Evolutionary conservation across 2,797 vertebrate genomes (phyloP), one percentile per base, ranked within the genome.

Genomic region (Catostomus latipinnis): DNA sequence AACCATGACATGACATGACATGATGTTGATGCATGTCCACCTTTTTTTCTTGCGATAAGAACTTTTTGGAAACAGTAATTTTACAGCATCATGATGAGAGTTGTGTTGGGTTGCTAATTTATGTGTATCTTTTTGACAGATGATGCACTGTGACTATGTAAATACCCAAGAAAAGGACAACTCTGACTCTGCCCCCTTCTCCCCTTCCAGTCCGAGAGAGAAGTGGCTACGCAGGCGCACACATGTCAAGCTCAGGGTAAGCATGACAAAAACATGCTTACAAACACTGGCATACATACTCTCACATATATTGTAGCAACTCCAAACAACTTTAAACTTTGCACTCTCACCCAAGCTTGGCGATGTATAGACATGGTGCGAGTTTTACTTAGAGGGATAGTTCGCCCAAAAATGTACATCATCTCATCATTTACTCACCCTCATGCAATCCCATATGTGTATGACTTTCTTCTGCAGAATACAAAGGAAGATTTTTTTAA

Each of bases 141-240:
- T 99, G 77, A 98, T 99, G 96, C 92, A 94, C 46, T 97, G 95
- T 2, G 97, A 98, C 89, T 96, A 91, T 1, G 85, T 94, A 82
- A 93, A 93, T 67, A 81, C 95, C 81, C 95, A 96, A 92, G 96
- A 98, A 89, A 92, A 87, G 0, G 89, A 95, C 76, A 92, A 88
- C 74, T 80, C 93, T 86, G 96, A 97, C 87, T 92, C 92, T 0
- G 92, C 95, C 5, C 90, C 93, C 0, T 94, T 96, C 86, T 97
- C 95, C 16, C 95, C 95, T 0, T 93, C 96, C 65, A 96, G 95
- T 85, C 95, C 96, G 3, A 94, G 96, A 0, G 98, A 99, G 83
- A 99, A 99, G 86, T 99, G 98, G 98, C 95, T 98, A 52, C 93
- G 98, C 16, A 96, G 96, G 88, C 95, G 98, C 87, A 99, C 98